phyloP scores from a whole-genome alignment of 2,113 vertebrate species.

The Periophthalmus modestus region DNA sequence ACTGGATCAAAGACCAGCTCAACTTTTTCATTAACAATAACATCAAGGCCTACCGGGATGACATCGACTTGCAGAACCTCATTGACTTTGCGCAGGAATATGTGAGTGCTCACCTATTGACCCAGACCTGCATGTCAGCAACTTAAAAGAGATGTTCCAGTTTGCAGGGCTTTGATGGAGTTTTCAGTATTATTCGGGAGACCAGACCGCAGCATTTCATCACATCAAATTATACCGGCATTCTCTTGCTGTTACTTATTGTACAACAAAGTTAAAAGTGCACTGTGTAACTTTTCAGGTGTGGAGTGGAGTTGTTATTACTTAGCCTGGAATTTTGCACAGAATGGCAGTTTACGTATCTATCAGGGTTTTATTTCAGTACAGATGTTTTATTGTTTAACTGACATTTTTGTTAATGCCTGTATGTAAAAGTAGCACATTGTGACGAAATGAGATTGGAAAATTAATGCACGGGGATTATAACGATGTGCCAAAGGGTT shows the following conservation, averaged over 20 bases:
- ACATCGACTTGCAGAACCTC: constrained; percentile 93
- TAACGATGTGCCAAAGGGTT: no score
- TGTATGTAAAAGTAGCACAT: no score
- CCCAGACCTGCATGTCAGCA: neutral
- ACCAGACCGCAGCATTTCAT: neutral
- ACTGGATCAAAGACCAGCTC: constrained; percentile 94
- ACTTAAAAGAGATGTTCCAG: neutral
- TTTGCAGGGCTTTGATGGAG: neutral
- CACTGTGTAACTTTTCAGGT: no score
- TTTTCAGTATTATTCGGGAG: neutral
- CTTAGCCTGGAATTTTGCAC: neutral
- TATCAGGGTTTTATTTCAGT: neutral
- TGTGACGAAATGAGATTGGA: no score
- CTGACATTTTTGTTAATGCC: no score
- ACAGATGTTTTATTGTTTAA: neutral
- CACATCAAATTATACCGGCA: neutral
- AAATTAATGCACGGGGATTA: no score
- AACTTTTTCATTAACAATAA: constrained; percentile 95
- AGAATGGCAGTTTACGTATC: no score
- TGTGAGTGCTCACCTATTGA: constrained; percentile 72
- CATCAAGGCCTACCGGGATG: constrained; percentile 89
- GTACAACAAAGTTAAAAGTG: neutral
- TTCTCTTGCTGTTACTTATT: neutral
- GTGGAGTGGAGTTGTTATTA: neutral
- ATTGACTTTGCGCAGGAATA: constrained; percentile 94